These are phyloP conservation scores for Xylocampa areola DNA, from an alignment of 2,888 invertebrate genomes.

Conservation along the genomic window DNA sequence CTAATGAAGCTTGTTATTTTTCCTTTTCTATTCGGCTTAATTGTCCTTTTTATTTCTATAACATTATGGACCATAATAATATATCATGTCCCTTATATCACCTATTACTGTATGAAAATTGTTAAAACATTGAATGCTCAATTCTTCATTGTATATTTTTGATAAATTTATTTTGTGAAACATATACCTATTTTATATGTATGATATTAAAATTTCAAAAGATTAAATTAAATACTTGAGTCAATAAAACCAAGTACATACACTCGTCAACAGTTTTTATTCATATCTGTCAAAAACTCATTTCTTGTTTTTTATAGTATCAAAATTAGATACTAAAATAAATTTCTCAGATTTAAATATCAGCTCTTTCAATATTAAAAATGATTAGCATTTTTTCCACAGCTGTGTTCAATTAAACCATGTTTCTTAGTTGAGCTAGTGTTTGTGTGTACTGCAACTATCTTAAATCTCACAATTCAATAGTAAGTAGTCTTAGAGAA, in stretches of 20 bases:
- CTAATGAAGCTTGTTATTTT: not conserved
- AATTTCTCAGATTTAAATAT: conserved; percentile 9
- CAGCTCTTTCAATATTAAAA: conserved; percentile 15
- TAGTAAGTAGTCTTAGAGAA: conserved; percentile 45
- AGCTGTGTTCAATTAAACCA: conserved; percentile 52
- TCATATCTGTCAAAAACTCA: conserved; percentile 1
- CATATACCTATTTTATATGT: conserved; percentile 45
- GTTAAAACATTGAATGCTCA: conserved; percentile 53
- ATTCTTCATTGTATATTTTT: conserved; percentile 61
- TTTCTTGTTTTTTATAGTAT: conserved; percentile 11
- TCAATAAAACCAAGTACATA: conserved; percentile 16
- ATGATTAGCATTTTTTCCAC: conserved; percentile 36
- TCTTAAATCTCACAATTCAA: conserved; percentile 34
- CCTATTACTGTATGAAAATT: conserved; percentile 23
- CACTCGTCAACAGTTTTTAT: conserved; percentile 9
- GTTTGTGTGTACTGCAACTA: conserved; percentile 20
- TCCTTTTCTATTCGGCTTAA: not conserved
- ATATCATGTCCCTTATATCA: conserved; percentile 43
- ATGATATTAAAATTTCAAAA: conserved; percentile 41
- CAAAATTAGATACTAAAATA: conserved; percentile 13
- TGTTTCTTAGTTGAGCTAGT: conserved; percentile 37
- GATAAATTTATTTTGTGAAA: conserved; percentile 59
- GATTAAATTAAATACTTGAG: conserved; percentile 5
- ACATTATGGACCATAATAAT: conserved; percentile 42
- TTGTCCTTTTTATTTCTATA: conserved; percentile 7